A percentile compares a stretch with the other conserved stretches of the same genome.
phyloP scores from a whole-genome alignment of 37 sponge, comb jelly and placozoan genomes.

The Diacarnus erythraeanus region DNA sequence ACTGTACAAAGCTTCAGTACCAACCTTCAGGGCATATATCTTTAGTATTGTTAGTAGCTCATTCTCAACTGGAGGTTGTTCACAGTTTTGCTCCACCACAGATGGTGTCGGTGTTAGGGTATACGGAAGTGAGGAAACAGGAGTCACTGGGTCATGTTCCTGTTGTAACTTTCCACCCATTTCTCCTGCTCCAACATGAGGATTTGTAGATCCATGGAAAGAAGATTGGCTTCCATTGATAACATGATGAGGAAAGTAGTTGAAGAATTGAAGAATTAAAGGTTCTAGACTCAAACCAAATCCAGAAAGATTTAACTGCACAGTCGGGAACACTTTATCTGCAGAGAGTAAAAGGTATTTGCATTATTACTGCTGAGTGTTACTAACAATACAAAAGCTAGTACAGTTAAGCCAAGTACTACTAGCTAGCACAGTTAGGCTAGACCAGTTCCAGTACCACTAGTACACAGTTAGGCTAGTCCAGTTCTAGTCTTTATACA shows the following conservation, averaged over 20 bases:
- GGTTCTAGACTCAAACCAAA: constrained; percentile 25
- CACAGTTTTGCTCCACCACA: neutral
- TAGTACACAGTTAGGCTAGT: no score
- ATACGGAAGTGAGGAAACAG: neutral
- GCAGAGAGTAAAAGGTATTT: neutral
- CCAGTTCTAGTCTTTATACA: no score
- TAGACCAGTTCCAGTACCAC: no score
- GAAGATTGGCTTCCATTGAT: neutral
- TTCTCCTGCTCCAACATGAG: neutral
- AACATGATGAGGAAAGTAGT: constrained; percentile 8
- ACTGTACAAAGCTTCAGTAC: no score
- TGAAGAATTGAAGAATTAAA: constrained; percentile 19
- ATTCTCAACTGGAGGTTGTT: neutral
- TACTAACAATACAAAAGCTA: no score
- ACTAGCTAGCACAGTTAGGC: no score
- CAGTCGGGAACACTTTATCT: constrained; percentile 30
- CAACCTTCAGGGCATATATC: constrained; percentile 6
- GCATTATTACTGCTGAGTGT: no score
- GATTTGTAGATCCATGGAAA: neutral
- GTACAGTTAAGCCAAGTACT: no score
- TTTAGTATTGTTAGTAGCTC: neutral
- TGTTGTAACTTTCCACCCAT: neutral
- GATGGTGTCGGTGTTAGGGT: neutral
- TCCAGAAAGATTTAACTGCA: constrained; percentile 30
- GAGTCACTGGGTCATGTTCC: neutral